A percentile compares a stretch with the other conserved stretches of the same genome.
phyloP scores from a whole-genome alignment of 2,797 vertebrate species.

The Sebastes minor region DNA sequence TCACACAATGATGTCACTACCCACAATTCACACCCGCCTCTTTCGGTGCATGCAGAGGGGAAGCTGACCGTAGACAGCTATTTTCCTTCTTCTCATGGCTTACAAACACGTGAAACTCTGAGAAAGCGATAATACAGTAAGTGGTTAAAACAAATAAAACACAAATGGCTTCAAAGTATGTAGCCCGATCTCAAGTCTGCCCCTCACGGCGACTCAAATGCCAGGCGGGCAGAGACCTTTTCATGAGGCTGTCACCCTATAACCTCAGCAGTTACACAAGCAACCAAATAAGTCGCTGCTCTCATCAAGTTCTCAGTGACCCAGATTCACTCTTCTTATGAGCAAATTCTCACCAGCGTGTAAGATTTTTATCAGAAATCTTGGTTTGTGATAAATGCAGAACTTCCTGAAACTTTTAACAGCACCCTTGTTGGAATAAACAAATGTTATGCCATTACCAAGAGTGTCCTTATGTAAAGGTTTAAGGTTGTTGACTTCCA shows the following conservation, averaged over 20 bases:
- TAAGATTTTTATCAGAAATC: background rate
- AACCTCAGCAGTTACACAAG: conserved; percentile 28
- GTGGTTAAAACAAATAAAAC: background rate
- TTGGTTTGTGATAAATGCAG: background rate
- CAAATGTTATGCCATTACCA: background rate
- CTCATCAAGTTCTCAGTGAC: conserved; percentile 5
- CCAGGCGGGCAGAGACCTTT: conserved; percentile 23
- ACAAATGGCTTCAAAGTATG: background rate
- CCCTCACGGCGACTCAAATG: conserved; percentile 9
- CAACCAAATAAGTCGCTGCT: background rate
- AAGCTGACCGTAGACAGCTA: conserved; percentile 11
- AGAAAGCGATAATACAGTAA: background rate
- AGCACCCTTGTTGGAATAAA: background rate
- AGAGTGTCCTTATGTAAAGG: background rate
- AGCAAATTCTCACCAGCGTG: background rate
- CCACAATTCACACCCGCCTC: conserved; percentile 15
- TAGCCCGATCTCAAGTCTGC: conserved; percentile 29
- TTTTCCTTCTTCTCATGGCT: background rate
- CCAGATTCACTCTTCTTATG: background rate
- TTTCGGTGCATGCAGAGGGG: background rate
- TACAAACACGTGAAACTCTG: background rate
- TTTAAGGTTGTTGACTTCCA: background rate
- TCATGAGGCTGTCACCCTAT: conserved; percentile 5
- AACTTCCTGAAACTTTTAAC: conserved; percentile 1
- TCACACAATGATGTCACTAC: conserved; percentile 38